Evolutionary conservation across 2,113 vertebrate species (phyloP), one percentile per base, ranked within the genome.

Genomic region (Tauraco erythrolophus): DNA sequence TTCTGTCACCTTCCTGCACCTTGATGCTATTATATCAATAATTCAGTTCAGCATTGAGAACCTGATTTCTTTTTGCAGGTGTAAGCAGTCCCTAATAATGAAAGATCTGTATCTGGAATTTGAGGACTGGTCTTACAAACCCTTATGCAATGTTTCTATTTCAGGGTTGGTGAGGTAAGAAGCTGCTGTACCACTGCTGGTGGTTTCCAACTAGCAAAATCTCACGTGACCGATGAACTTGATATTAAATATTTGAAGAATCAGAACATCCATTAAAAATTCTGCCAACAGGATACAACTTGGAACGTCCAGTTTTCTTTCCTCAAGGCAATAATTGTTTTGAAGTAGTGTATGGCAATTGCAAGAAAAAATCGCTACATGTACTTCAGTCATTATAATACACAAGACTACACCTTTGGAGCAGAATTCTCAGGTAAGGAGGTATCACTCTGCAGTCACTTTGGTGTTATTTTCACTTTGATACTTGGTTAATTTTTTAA

Each of bases 281-380:
- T 80, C 25, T 61, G 41, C 14, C 33, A 65, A 10, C 13, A 33
- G 41, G 35, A 65, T 41, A 58, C 18, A 48, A 24, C 31, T 68
- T 71, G n/a, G 41, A 89, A 65, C 9, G 35, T 41, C 6, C 45
- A 66, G 19, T 4, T 91, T 64, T 24, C 21, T 78, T 51, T 87
- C 24, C 21, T 72, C 25, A 14, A 14, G 18, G 10, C 21, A 76
- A 31, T 53, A 57, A n/a, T 37, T 35, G 6, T 64, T 92, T 57
- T 77, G 43, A 82, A 81, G 15, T 61, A 24, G 48, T 60, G 11
- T 33, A n/a, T 14, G 35, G 14, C 8, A 65, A 14, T 28, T 56
- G 12, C 23, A 71, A 43, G 5, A 46, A 60, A 82, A 75, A 21
- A 53, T 31, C 53, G 19, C 13, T 35, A 7, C 0, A 0, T 3